Percentiles rank a stretch among this genome's conserved stretches.
Conservation (phyloP, 2,113 vertebrate species). For the Uria aalge region DNA sequence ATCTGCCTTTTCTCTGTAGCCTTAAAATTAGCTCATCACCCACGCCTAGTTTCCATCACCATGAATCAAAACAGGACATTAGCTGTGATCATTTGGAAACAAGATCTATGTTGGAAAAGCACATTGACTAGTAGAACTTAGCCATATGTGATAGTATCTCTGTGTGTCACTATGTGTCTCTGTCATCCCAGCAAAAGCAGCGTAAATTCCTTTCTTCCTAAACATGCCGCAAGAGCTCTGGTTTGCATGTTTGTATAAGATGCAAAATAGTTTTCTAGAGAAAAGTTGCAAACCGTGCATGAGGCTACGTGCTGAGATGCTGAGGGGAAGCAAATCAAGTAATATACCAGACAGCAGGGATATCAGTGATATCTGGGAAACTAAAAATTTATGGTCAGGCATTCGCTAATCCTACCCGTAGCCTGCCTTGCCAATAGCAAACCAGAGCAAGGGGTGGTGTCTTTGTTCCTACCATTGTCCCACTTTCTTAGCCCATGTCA, state of each 20-base stretch:
- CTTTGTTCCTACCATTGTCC: background rate
- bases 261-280: background rate
- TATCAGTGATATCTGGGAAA: background rate
- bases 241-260: background rate
- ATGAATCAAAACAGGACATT: background rate
- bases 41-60: background rate
- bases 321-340: background rate
- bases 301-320: background rate
- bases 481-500: background rate
- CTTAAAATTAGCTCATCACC: background rate
- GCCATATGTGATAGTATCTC: background rate
- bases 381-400: background rate
- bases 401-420: background rate
- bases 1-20: background rate
- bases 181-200: background rate
- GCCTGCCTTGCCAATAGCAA: background rate
- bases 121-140: background rate
- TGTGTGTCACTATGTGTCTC: background rate
- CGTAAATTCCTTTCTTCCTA: background rate
- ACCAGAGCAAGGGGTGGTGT: background rate
- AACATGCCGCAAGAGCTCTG: background rate
- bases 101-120: background rate
- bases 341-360: background rate
- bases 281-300: background rate
- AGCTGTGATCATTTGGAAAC: background rate